Evolutionary conservation across 2,888 invertebrate species (phyloP).

Genomic region (Bhutanitis thaidina): DNA sequence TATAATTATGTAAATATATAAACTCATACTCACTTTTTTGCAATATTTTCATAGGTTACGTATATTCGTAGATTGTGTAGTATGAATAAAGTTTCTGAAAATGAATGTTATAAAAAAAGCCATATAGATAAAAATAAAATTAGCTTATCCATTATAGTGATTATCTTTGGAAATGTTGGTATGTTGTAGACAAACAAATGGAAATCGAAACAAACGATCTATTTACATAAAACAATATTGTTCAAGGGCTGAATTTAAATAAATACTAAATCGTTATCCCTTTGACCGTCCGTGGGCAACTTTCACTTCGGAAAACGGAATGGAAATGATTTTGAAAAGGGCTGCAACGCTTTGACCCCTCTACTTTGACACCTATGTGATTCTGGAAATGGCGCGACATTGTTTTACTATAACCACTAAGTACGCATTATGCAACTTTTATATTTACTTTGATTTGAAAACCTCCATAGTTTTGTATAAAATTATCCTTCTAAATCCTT

Average conservation of each 20-base stretch:
- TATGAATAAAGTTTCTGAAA: no score
- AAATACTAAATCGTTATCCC: constrained; percentile 77
- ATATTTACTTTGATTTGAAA: no score
- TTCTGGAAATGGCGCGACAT: constrained; percentile 12
- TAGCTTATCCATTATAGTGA: no score
- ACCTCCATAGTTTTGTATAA: no score
- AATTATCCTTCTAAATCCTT: no score
- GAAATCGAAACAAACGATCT: constrained; percentile 72
- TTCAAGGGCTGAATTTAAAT: constrained; percentile 39
- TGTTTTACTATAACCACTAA: not conserved
- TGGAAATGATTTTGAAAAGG: constrained; percentile 72
- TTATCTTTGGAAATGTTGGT: constrained; percentile 12
- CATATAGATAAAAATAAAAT: no score
- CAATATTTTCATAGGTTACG: no score
- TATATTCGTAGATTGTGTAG: no score
- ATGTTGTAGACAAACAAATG: constrained; percentile 46
- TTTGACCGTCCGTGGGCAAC: constrained; percentile 76
- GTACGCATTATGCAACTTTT: no score
- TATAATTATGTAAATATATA: no score
- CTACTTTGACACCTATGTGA: constrained; percentile 26
- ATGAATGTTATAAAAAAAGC: no score
- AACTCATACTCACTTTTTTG: no score
- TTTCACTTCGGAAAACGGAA: constrained; percentile 75
- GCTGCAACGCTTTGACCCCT: constrained; percentile 40
- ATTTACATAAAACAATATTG: constrained; percentile 46